phyloP scores from a whole-genome alignment of 2,888 invertebrate genomes.

The Phyllotreta striolata region DNA sequence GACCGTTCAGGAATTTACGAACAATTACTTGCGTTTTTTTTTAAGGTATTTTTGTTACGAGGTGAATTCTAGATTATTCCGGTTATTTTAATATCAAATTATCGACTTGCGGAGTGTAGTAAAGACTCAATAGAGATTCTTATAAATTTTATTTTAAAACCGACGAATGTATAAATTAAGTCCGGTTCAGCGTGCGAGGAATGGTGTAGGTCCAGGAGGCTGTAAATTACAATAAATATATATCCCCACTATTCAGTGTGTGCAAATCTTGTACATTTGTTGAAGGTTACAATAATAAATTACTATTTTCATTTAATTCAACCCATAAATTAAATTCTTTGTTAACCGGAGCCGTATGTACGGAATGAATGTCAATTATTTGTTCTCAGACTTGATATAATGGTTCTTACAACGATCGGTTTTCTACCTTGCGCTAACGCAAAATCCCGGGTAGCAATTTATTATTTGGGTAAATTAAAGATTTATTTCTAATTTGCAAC shows the following conservation, averaged over 20 bases:
- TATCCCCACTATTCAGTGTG: constrained; percentile 20
- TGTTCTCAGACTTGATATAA: constrained; percentile 31
- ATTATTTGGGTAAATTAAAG: constrained; percentile 16
- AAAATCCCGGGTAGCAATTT: constrained; percentile 7
- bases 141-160: not conserved
- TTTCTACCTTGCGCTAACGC: constrained; percentile 21
- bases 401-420: constrained; percentile 25
- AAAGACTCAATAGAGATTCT: too few species aligned
- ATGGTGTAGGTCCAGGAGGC: constrained; percentile 18
- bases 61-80: too few species aligned
- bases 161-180: constrained; percentile 15
- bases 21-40: not conserved
- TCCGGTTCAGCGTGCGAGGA: constrained; percentile 10
- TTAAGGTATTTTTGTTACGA: too few species aligned
- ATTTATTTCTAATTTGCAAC: not conserved
- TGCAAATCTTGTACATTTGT: constrained; percentile 32
- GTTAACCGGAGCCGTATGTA: constrained; percentile 33
- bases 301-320: constrained; percentile 34
- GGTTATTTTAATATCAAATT: too few species aligned
- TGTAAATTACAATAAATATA: constrained; percentile 21
- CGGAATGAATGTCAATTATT: constrained; percentile 39
- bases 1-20: constrained; percentile 7
- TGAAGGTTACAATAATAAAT: constrained; percentile 39
- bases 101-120: too few species aligned
- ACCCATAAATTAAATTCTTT: constrained; percentile 39